Conservation (phyloP, 2,888 invertebrate genomes). For the Diplazon laetatorius region DNA sequence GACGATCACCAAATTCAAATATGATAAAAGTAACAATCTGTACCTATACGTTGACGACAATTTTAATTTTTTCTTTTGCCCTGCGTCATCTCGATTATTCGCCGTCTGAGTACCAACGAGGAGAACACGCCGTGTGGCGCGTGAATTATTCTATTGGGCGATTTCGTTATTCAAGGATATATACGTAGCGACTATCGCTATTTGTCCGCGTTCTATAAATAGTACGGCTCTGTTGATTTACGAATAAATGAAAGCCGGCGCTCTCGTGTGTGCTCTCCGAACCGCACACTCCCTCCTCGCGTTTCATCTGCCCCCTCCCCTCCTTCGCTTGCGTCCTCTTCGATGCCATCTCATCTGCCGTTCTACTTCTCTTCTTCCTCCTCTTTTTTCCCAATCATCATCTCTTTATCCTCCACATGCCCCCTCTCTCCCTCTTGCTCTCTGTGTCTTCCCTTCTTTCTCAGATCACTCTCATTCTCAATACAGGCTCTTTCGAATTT, state of each 20-base stretch:
- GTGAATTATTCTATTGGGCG: constrained; percentile 70
- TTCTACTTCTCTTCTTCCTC: constrained; percentile 62
- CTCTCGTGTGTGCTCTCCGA: constrained; percentile 55
- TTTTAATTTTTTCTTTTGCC: too few species aligned
- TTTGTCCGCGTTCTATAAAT: constrained; percentile 80
- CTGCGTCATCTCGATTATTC: constrained; percentile 13
- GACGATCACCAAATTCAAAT: too few species aligned
- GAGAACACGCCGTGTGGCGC: constrained; percentile 14
- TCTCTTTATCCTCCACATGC: constrained; percentile 30
- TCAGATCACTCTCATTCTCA: constrained; percentile 35
- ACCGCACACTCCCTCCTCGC: constrained; percentile 63
- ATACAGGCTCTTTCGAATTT: constrained; percentile 49
- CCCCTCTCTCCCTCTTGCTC: neutral
- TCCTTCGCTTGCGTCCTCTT: too few species aligned
- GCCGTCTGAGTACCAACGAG: constrained; percentile 24
- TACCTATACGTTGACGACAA: too few species aligned
- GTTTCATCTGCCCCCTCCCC: constrained; percentile 32
- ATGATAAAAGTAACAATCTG: neutral
- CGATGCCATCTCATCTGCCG: constrained; percentile 40
- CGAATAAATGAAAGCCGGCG: constrained; percentile 79
- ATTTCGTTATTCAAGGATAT: constrained; percentile 78
- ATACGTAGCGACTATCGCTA: constrained; percentile 77
- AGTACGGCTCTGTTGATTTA: constrained; percentile 80
- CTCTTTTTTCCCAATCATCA: constrained; percentile 38
- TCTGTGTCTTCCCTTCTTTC: constrained; percentile 34